Percentiles rank a stretch among this genome's conserved stretches.
Evolutionary conservation across 2,113 vertebrate species (phyloP).

Genomic region (Loxodonta africana): DNA sequence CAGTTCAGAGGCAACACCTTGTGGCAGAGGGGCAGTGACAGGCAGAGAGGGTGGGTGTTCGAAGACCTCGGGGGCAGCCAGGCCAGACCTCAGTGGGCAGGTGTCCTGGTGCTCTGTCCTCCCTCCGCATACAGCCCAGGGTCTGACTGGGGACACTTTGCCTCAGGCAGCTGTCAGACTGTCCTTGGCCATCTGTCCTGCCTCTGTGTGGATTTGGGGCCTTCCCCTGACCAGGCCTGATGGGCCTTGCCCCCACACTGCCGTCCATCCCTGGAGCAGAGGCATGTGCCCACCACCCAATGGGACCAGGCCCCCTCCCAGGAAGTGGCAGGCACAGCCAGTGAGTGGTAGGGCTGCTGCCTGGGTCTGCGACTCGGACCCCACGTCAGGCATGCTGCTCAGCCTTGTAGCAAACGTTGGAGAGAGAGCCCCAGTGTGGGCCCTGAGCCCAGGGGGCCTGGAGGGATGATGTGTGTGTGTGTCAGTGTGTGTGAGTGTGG

Average conservation of each 20-base stretch:
- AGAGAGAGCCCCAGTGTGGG: background rate
- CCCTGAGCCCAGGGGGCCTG: background rate
- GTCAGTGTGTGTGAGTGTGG: too few relatives aligned
- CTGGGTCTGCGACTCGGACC: background rate
- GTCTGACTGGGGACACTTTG: background rate
- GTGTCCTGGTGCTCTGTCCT: background rate
- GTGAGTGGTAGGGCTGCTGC: accelerated
- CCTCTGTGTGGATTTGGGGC: background rate
- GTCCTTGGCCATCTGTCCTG: background rate
- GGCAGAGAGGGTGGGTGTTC: too few relatives aligned
- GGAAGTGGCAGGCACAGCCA: background rate
- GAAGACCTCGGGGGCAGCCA: background rate
- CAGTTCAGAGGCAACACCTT: too few relatives aligned
- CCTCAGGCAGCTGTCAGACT: background rate
- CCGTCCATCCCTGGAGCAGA: too few relatives aligned
- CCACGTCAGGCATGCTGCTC: background rate
- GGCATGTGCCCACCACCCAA: accelerated
- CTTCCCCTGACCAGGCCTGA: too few relatives aligned
- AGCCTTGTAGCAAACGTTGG: accelerated
- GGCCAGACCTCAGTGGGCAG: background rate
- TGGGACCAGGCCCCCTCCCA: background rate
- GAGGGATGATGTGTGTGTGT: too few relatives aligned
- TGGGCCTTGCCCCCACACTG: too few relatives aligned
- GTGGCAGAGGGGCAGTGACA: too few relatives aligned
- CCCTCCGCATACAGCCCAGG: too few relatives aligned